Base-by-base conservation (phyloP, 1,140 invertebrate genomes). In the Eurosta solidaginis region DNA sequence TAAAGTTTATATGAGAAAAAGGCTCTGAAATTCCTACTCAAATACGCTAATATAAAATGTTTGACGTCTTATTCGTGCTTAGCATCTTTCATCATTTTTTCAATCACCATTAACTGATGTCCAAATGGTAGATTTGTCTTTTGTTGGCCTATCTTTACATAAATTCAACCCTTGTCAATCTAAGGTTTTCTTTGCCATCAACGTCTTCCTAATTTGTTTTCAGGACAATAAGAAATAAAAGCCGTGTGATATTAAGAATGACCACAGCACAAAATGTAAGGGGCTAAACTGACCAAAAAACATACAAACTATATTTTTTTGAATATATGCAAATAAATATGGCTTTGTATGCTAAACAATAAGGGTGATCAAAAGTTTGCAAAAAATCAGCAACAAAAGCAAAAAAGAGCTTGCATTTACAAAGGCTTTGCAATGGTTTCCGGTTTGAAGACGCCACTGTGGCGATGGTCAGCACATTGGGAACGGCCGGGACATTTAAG, bases 371-470 rank as follows among this genome's bases (percentile, higher is more conserved):
- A 68, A 63, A 68, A 14, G 40, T 27, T 12, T 27, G 9, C 5
- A 33, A 36, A 42, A 68, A 17, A 42, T 40, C n/a, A 2, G n/a
- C 5, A 22, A 68, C 59, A 68, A 68, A 17, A 17, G 22, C 22
- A 6, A 52, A 5, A 52, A 52, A 25, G 59, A 42, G 59, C 27
- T 5, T 68, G 17, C 22, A 40, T 40, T 22, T 7, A 20, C 33
- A 68, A 14, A 68, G n/a, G n/a, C 59, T 40, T 68, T 68, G 33
- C n/a, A 6, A 7, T 33, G 36, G 7, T n/a, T 68, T 68, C 59
- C 59, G 59, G 17, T 68, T 68, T 40, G 59, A 17, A 20, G 59
- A 68, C 59, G 59, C 59, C 59, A 68, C n/a, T 12, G 29, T 68
- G 59, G 33, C 59, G 59, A n/a, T n/a, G n/a, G n/a, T n/a, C n/a